A percentile compares a stretch with the other conserved stretches of the same genome.
These are phyloP conservation scores for Anoplophora glabripennis DNA, from an alignment of 1,140 invertebrate species.

Conservation along the genomic window DNA sequence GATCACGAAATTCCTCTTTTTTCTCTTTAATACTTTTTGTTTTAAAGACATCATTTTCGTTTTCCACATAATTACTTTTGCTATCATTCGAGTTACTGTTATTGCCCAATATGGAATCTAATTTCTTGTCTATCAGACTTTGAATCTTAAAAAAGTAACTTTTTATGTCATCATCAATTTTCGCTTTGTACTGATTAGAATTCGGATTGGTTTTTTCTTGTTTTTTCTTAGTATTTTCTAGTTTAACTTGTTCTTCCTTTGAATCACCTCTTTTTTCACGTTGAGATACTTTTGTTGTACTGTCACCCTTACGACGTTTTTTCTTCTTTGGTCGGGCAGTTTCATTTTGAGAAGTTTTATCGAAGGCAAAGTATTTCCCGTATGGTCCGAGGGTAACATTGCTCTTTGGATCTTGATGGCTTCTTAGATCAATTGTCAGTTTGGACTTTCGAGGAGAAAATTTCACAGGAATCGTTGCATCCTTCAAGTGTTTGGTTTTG, in stretches of 20 bases:
- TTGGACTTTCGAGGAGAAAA: neutral
- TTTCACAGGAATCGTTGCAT: neutral
- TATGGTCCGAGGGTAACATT: conserved; percentile 1
- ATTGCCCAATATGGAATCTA: conserved; percentile 17
- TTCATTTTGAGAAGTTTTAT: neutral
- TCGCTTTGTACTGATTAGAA: conserved; percentile 6
- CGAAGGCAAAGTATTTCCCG: conserved; percentile 6
- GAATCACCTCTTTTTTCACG: neutral
- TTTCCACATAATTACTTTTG: neutral
- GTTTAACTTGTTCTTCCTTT: neutral
- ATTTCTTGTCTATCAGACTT: conserved; percentile 22
- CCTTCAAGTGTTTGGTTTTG: neutral
- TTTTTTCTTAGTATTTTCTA: conserved; percentile 2
- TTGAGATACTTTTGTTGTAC: neutral
- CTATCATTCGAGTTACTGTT: neutral
- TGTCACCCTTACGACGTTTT: neutral
- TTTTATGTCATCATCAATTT: conserved; percentile 25
- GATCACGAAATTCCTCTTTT: neutral
- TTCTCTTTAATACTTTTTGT: conserved; percentile 1
- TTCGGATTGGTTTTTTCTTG: neutral
- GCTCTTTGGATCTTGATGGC: neutral
- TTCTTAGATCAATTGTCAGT: too few species aligned
- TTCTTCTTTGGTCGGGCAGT: neutral
- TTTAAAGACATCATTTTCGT: neutral
- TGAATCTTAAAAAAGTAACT: conserved; percentile 26